phyloP scores from a whole-genome alignment of 2,113 vertebrate species.

The Anser brachyrhynchus region DNA sequence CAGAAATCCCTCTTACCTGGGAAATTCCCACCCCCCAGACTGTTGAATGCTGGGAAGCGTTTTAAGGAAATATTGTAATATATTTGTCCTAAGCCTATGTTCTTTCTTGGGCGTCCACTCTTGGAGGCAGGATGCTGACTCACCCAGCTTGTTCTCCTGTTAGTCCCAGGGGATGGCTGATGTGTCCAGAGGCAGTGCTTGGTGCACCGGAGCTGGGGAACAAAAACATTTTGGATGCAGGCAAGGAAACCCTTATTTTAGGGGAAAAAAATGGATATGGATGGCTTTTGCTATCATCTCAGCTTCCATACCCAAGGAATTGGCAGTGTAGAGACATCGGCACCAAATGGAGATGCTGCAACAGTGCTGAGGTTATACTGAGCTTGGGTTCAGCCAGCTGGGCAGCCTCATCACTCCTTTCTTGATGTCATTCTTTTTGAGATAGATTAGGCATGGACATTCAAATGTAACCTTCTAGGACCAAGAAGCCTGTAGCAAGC shows the following conservation, averaged over 20 bases:
- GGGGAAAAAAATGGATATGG: neutral
- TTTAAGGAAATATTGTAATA: constrained; percentile 26
- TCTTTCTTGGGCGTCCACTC: constrained; percentile 40
- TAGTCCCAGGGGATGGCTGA: neutral
- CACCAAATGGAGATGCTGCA: neutral
- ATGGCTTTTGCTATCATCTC: neutral
- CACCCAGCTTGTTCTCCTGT: constrained; percentile 14
- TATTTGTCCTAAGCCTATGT: constrained; percentile 1
- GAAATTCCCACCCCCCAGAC: neutral
- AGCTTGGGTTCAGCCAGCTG: neutral
- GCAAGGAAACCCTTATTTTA: neutral
- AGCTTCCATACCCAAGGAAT: neutral
- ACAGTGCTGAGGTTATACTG: neutral
- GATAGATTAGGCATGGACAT: neutral
- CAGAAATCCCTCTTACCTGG: constrained; percentile 27
- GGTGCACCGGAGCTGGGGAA: neutral
- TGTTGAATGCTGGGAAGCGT: constrained; percentile 43
- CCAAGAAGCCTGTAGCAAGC: neutral
- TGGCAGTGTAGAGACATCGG: neutral
- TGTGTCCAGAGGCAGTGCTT: constrained; percentile 9
- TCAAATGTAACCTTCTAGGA: neutral
- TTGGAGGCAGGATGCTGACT: constrained; percentile 63
- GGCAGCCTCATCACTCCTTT: neutral
- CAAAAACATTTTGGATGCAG: neutral
- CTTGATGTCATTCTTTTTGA: neutral